Evolutionary conservation across 2,888 invertebrate species (phyloP), one percentile per base, ranked within the genome.

Genomic region (Atethmia centrago): DNA sequence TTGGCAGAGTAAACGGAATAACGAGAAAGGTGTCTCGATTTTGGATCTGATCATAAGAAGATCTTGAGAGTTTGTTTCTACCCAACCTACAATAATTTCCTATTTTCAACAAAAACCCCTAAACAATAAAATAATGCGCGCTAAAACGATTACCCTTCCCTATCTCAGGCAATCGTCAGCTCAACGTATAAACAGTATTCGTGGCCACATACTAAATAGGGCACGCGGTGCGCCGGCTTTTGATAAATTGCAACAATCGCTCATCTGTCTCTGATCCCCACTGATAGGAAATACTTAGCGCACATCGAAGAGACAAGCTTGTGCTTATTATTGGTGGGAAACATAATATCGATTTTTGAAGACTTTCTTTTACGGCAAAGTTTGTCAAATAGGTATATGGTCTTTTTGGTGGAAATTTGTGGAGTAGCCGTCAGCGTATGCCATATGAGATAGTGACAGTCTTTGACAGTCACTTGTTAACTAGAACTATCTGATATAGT

Each of bases 181-280:
- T 36, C n/a, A 58, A 21, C n/a, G 14, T 36, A 1, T n/a, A 1
- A 53, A 10, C n/a, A 67, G 79, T 75, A 1, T 73, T 65, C 16
- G 25, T 71, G 58, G 80, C 76, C 80, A 45, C 67, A 28, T 51
- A 80, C 74, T 86, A 79, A 80, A 68, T 80, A 86, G 78, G 85
- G 74, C 71, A 74, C 69, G 77, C 71, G 77, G 75, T 28, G 77
- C 65, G 78, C 53, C 73, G 72, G 85, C 58, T n/a, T 55, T 71
- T 82, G 87, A 87, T 80, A 85, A 82, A 86, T 86, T 74, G 87
- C 82, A 79, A 84, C 82, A 80, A 82, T 87, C 86, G 70, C 74
- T 86, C 86, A 87, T 82, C 66, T 80, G 87, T 80, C 84, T 66
- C 59, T 78, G 84, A 86, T 86, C 74, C 68, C 59, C 68, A 62